Evolutionary conservation across 1,140 invertebrate genomes (phyloP).

Genomic region (Drosophila lowei): DNA sequence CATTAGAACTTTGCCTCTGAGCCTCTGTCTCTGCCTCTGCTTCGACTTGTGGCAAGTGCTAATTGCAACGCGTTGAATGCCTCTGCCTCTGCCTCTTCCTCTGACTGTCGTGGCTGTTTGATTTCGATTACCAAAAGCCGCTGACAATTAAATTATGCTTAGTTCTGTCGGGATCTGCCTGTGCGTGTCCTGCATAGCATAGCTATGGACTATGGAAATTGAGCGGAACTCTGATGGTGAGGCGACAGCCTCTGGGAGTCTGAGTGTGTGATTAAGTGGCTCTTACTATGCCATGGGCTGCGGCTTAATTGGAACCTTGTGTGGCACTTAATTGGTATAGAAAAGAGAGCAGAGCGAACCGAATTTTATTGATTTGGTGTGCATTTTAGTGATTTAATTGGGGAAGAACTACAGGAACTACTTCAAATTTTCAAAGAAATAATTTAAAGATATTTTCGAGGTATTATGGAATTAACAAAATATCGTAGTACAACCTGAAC

Average conservation of each 20-base stretch:
- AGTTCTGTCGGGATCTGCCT: constrained; percentile 30
- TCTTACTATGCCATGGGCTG: constrained; percentile 22
- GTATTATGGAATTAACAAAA: no score
- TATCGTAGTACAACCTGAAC: no score
- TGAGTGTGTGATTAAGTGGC: constrained; percentile 36
- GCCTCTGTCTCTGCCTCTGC: not conserved
- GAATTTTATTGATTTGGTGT: not conserved
- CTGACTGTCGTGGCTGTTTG: constrained; percentile 15
- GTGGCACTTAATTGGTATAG: constrained; percentile 5
- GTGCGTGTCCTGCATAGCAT: constrained; percentile 41
- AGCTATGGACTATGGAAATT: constrained; percentile 30
- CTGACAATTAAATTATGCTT: constrained; percentile 67
- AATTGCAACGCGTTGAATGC: constrained; percentile 41
- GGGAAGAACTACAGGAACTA: not conserved
- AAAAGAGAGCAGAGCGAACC: not conserved
- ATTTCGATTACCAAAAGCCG: constrained; percentile 47
- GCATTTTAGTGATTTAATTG: constrained; percentile 2
- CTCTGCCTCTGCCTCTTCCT: constrained; percentile 6
- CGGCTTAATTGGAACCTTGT: constrained; percentile 31
- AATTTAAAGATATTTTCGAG: no score
- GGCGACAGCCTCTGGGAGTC: not conserved
- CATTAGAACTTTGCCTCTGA: constrained; percentile 21
- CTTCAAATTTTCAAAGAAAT: no score
- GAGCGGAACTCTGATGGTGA: not conserved
- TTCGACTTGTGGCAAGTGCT: constrained; percentile 37